Base-by-base conservation (phyloP, 1,140 invertebrate genomes). In the Drosophila ironensis region DNA sequence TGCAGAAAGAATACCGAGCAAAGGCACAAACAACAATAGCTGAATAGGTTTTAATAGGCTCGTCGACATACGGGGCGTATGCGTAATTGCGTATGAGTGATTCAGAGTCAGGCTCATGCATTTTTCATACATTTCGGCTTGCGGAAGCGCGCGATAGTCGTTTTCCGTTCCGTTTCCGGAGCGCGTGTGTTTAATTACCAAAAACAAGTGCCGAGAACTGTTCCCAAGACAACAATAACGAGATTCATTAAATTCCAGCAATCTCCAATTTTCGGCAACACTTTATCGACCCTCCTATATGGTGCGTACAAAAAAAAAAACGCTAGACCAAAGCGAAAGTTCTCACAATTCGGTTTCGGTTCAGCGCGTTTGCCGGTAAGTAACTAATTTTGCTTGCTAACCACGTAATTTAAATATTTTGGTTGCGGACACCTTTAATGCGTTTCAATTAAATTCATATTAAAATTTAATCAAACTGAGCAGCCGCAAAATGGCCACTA, bases 401-500 rank as follows among this genome's bases (percentile, higher is more conserved):
- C 3, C 24, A 42, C 12, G 6, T 44, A 27, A 19, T 37, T 38
- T 37, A 12, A 46, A 14, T 27, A 6, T 27, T 37, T 8, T 16
- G 12, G 20, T 11, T 9, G 14, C 20, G 9, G 5, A 20, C 22
- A 19, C 8, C 25, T 42, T 27, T 25, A 24, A 40, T 14, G 50
- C 24, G 47, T 68, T 63, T 73, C 72, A 82, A 82, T 82, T 84
- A 82, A 82, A 69, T 54, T 64, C 57, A 57, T 59, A 82, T 82
- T 78, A 77, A 77, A 82, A 84, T 84, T 82, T 84, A 71, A 82
- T 82, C 70, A 73, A 82, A 73, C 61, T 19, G 57, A 77, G 68
- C 69, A 52, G 69, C 78, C 78, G 61, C 77, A 73, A 82, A 82
- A 82, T 57, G 68, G 52, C 59, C 73, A 73, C 78, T 82, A 82